Percentiles rank a stretch among this genome's conserved stretches.
Conservation (phyloP, 1,140 invertebrate species). For the Sycophaga agraensis region DNA sequence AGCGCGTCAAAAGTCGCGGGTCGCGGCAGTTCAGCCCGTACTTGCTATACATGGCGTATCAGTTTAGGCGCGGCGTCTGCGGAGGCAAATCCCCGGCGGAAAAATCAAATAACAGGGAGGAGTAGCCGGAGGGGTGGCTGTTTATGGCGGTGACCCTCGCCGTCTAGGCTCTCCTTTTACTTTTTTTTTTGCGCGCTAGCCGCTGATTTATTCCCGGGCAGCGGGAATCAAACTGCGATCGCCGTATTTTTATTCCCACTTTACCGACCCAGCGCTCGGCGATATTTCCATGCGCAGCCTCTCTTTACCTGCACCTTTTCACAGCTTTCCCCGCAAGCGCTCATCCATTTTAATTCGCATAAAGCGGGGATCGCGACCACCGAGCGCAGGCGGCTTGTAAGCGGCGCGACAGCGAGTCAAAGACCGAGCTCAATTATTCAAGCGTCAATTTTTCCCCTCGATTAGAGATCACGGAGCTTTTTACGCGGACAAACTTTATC, state of each 20-base stretch:
- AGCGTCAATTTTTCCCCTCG: slow-evolving; percentile 18
- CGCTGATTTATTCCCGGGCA: not conserved
- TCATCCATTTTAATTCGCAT: slow-evolving; percentile 46
- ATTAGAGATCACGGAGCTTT: too few relatives aligned
- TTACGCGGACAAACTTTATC: too few relatives aligned
- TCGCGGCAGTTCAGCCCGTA: slow-evolving; percentile 28
- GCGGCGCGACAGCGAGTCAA: too few relatives aligned
- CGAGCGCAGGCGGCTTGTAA: not conserved
- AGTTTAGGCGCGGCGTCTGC: slow-evolving; percentile 44
- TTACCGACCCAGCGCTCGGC: too few relatives aligned
- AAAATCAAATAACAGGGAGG: slow-evolving; percentile 53
- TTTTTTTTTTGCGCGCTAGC: slow-evolving; percentile 42
- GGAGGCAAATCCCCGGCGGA: too few relatives aligned
- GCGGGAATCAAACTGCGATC: slow-evolving; percentile 52
- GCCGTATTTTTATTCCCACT: slow-evolving; percentile 54
- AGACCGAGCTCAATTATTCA: slow-evolving; percentile 15
- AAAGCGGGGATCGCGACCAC: slow-evolving; percentile 34
- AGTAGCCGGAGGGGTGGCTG: slow-evolving; percentile 38
- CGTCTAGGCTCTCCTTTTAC: slow-evolving; percentile 47
- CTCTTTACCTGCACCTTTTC: slow-evolving; percentile 11
- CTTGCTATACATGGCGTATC: slow-evolving; percentile 35
- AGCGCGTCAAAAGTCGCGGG: not conserved
- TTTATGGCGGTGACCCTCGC: slow-evolving; percentile 34
- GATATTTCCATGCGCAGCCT: slow-evolving; percentile 24
- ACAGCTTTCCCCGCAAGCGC: not conserved